Evolutionary conservation across 2,113 vertebrate genomes (phyloP), one percentile per base, ranked within the genome.

Genomic region (Thalassoma bifasciatum): DNA sequence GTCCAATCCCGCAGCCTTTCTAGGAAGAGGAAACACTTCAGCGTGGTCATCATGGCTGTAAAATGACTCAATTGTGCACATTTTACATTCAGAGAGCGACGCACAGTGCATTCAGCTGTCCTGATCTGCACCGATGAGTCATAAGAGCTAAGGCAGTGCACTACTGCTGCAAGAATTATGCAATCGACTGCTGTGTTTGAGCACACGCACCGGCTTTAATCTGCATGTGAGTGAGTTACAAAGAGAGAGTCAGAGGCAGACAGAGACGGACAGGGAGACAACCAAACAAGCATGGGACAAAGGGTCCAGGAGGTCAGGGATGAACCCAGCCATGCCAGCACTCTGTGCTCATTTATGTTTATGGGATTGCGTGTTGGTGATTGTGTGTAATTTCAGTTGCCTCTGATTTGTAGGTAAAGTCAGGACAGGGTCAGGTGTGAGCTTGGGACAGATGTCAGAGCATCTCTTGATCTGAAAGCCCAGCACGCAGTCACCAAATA

Each of bases 341-440:
- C 17, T 21, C 3, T 44, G 24, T 68, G 81, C 14, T 22, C 68
- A 73, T 74, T 65, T 56, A 65, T 67, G 71, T 69, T 77, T 17
- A 40, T 8, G 9, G 49, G 57, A 58, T 58, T 70, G 71, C 30
- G 23, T 40, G n/a, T 67, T 57, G n/a, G 14, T 68, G 60, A 58
- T 69, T 52, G 58, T 77, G 63, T 38, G 63, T 38, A 59, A 63
- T 79, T 86, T 72, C 62, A 77, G 49, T 13, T 44, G 54, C 17
- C 8, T 58, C 40, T 77, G 76, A 84, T 82, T 79, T 67, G 71
- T 36, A 65, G 68, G 70, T 63, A 80, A 87, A 88, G 88, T 92
- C 77, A 81, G 74, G 66, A 75, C 60, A 54, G 64, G 86, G 83
- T 85, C 72, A 72, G 75, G 69, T 54, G 76, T 76, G 79, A 82